Base-by-base conservation (phyloP, 2,797 vertebrate species). In the Dendrocincla fuliginosa region DNA sequence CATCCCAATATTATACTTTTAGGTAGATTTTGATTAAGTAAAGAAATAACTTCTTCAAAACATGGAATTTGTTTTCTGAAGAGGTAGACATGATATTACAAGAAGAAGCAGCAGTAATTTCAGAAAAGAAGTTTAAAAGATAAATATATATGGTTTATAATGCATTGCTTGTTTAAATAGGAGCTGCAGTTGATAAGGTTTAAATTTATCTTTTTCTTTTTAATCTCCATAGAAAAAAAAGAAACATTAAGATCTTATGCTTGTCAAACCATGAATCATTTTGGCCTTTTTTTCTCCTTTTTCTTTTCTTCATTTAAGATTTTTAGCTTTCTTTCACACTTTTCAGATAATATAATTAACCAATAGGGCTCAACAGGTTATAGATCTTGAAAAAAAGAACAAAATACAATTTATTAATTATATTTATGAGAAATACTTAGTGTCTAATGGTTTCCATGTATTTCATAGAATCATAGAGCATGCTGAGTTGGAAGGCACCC, bases 261-360 rank as follows among this genome's bases (percentile, higher is more conserved):
- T 78, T 10, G 23, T 32, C 25, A 85, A 85, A 32, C 6, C 20
- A 70, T 18, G n/a, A 55, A 37, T 1, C 46, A 15, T 56, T 73
- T 78, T 56, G 3, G 5, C 25, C 0, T 1, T 6, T 63, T 47
- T 22, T 16, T 33, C 28, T 5, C 2, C 18, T 18, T 3, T n/a
- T 39, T 16, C n/a, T 56, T 61, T n/a, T 9, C 5, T 59, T 81
- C 12, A 32, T 46, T 64, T 55, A 73, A 60, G 2, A 6, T 47
- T 65, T 90, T 81, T 28, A 39, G 55, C 25, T 35, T 33, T 39
- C 22, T 42, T 33, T 47, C 25, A 65, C 16, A 30, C 13, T 78
- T 92, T 56, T 69, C 14, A 49, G 28, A 7, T 32, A 22, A 41
- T 41, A 32, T 37, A 55, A 55, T 49, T 41, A 68, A 50, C 4